phyloP scores from a whole-genome alignment of 2,797 vertebrate genomes.

The Amniataba percoides region DNA sequence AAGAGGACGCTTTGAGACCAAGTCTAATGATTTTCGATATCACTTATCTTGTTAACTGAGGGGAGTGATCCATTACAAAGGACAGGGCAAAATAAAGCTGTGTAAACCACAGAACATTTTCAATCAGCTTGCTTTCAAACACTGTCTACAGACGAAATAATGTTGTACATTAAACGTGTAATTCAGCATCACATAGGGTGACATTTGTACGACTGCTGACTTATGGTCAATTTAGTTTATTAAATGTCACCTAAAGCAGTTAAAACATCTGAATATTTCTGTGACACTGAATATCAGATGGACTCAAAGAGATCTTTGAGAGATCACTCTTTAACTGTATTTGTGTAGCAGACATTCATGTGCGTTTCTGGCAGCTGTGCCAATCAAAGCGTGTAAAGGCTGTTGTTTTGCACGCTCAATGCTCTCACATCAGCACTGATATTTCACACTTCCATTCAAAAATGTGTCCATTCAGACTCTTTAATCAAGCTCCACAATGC shows the following conservation, averaged over 20 bases:
- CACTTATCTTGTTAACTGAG: not conserved
- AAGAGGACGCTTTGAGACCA: not conserved
- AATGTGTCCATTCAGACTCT: no score
- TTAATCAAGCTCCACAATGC: not conserved
- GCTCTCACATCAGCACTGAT: not conserved
- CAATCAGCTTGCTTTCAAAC: not conserved
- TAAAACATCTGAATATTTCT: not conserved
- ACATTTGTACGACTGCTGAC: not conserved
- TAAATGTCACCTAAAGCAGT: not conserved
- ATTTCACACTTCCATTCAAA: not conserved
- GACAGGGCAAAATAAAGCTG: not conserved
- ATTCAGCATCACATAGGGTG: not conserved
- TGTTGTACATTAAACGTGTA: no score
- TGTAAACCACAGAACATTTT: not conserved
- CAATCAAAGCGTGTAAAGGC: not conserved
- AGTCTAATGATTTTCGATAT: not conserved
- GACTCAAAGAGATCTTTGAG: not conserved
- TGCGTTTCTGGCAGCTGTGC: not conserved
- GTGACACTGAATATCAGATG: not conserved
- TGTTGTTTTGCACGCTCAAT: not conserved
- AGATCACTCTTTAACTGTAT: not conserved
- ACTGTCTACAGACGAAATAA: not conserved
- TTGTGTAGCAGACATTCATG: not conserved
- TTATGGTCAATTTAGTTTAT: not conserved
- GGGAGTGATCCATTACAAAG: not conserved